Percentiles rank a stretch among this genome's conserved stretches.
These are phyloP conservation scores for Ctenopoma multispine DNA, from an alignment of 2,797 vertebrate genomes.

Conservation along the genomic window DNA sequence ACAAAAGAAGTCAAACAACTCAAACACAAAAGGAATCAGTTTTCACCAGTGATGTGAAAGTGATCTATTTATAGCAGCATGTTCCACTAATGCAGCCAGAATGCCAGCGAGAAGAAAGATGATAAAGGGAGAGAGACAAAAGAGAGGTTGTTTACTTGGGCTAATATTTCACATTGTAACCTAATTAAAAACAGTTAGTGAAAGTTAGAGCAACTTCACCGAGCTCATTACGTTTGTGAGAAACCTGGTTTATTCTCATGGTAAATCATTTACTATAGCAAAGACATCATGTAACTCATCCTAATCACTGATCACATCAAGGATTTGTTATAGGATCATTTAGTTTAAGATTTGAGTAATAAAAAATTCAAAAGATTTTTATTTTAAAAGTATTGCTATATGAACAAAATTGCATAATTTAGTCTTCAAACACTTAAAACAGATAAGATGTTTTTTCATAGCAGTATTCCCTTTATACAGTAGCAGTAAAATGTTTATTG, in stretches of 20 bases:
- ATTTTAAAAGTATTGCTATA: too few relatives aligned
- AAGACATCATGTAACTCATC: too few relatives aligned
- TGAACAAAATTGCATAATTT: too few relatives aligned
- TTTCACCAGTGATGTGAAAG: slow-evolving; percentile 28
- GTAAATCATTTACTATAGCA: not conserved
- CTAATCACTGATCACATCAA: too few relatives aligned
- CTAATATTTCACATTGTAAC: slow-evolving; percentile 4
- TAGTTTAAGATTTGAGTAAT: too few relatives aligned
- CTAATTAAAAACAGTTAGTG: not conserved
- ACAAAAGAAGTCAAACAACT: slow-evolving; percentile 29
- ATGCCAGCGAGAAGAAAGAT: slow-evolving; percentile 3
- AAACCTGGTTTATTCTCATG: not conserved
- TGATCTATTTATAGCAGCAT: slow-evolving; percentile 56
- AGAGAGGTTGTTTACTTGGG: slow-evolving; percentile 17
- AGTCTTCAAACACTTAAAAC: too few relatives aligned
- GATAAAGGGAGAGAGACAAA: not conserved
- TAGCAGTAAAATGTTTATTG: too few relatives aligned
- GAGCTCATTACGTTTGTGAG: not conserved
- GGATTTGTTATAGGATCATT: too few relatives aligned
- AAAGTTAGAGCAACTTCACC: too few relatives aligned
- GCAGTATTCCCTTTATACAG: too few relatives aligned
- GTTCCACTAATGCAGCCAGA: slow-evolving; percentile 35
- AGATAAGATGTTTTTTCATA: too few relatives aligned
- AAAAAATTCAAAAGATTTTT: too few relatives aligned
- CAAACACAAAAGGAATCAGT: slow-evolving; percentile 30